These are phyloP conservation scores for Mohoua ochrocephala DNA, from an alignment of 2,113 vertebrate genomes.

Conservation along the genomic window DNA sequence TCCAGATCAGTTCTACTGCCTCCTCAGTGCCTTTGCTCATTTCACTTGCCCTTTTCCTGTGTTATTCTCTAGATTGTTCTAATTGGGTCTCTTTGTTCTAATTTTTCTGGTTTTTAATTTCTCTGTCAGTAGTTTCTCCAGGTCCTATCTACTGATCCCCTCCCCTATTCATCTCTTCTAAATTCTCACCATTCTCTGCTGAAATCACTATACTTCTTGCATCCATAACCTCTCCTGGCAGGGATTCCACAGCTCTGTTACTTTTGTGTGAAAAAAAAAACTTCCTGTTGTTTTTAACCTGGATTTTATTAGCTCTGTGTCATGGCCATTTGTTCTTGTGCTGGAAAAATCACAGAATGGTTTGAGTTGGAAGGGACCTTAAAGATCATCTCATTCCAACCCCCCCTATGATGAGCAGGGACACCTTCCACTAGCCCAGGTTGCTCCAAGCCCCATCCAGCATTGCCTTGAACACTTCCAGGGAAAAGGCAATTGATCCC, in stretches of 20 bases:
- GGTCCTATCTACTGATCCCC: background rate
- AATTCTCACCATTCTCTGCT: background rate
- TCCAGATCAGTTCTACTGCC: background rate
- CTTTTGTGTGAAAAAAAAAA: background rate
- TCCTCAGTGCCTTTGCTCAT: background rate
- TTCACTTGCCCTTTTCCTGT: background rate
- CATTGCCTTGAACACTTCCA: background rate
- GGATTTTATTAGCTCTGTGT: background rate
- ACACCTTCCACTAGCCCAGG: background rate
- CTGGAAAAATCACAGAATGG: background rate
- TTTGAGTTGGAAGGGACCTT: background rate
- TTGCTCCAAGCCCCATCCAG: background rate
- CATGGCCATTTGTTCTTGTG: background rate
- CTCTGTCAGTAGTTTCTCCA: background rate
- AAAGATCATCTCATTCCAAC: background rate
- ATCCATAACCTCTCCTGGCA: background rate
- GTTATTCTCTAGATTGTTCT: background rate
- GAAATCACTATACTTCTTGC: background rate
- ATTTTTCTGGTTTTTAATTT: background rate
- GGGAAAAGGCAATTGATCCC: background rate
- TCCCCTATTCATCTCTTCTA: background rate
- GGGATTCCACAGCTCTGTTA: background rate
- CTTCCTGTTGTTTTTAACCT: background rate
- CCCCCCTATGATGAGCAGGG: too few species aligned
- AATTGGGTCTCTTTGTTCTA: background rate